Evolutionary conservation across 2,888 invertebrate species (phyloP), one percentile per base, ranked within the genome.

Genomic region (Lasioglossum morio): DNA sequence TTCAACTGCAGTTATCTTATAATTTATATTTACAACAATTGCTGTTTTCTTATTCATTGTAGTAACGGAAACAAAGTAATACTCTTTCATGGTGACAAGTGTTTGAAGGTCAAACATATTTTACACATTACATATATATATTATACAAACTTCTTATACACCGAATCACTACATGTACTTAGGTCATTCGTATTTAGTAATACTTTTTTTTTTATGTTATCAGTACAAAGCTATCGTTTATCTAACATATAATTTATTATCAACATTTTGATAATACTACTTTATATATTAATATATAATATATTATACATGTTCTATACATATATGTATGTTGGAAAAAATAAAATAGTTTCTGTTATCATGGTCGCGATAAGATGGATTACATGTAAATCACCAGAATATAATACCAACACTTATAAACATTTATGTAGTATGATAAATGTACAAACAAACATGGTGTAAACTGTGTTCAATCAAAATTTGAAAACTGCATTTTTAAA

Each of bases 351-450:
- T 69, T 66, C 27, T 34, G 74, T 83, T 76, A 48, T 79, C 63
- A 75, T 48, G n/a, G 70, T 70, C 66, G 43, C 72, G 40, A 70
- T 82, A 63, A 72, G 19, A 75, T 34, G 53, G 60, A 79, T 80
- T 48, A 77, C 81, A 86, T 72, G 48, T 80, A 78, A 82, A 84
- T 87, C 53, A 82, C 81, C 53, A 79, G 69, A 81, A 82, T 79
- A 78, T 79, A 85, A 87, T 84, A 86, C 81, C 85, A 87, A 81
- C 74, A 77, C 72, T 76, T 84, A 89, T 83, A 85, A 77, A 85
- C 77, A 84, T 85, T 83, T 80, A 53, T 78, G 48, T 43, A 66
- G 81, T 81, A 79, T 82, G 86, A 76, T 48, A 80, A 48, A 82
- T 77, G 81, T 75, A 57, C 75, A 57, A 78, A 83, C 72, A 19